These are phyloP conservation scores for Eugnorisma glareosa DNA, from an alignment of 2,888 invertebrate species.

Conservation along the genomic window DNA sequence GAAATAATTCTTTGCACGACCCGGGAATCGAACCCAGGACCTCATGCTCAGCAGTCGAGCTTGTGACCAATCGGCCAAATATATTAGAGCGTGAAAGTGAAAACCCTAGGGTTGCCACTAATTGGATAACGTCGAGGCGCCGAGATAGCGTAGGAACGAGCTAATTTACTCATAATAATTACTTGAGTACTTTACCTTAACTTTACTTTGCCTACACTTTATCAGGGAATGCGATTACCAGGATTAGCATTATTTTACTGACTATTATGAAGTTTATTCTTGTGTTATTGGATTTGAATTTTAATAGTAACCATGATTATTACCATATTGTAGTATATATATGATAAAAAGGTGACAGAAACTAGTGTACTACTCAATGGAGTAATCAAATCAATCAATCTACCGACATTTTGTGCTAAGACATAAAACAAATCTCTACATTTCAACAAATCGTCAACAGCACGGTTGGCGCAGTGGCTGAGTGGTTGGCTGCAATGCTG, in stretches of 20 bases:
- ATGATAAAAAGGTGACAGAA: not conserved
- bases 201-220: constrained; percentile 14
- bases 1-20: not conserved
- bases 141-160: constrained; percentile 37
- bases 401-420: not conserved
- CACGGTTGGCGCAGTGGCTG: too few relatives aligned
- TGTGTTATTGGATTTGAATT: not conserved
- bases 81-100: not conserved
- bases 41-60: not conserved
- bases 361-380: not conserved
- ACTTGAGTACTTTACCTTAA: constrained; percentile 17
- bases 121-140: constrained; percentile 46
- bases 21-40: not conserved
- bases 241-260: constrained; percentile 5
- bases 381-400: too few relatives aligned
- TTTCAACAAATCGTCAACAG: not conserved
- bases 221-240: constrained; percentile 20
- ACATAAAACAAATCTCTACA: not conserved
- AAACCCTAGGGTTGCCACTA: constrained; percentile 35
- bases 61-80: not conserved
- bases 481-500: too few relatives aligned
- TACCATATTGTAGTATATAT: not conserved
- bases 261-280: constrained; percentile 10
- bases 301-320: not conserved
- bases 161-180: constrained; percentile 51